Conservation (phyloP, 2,797 vertebrate genomes). For the Fistularia tabacaria region DNA sequence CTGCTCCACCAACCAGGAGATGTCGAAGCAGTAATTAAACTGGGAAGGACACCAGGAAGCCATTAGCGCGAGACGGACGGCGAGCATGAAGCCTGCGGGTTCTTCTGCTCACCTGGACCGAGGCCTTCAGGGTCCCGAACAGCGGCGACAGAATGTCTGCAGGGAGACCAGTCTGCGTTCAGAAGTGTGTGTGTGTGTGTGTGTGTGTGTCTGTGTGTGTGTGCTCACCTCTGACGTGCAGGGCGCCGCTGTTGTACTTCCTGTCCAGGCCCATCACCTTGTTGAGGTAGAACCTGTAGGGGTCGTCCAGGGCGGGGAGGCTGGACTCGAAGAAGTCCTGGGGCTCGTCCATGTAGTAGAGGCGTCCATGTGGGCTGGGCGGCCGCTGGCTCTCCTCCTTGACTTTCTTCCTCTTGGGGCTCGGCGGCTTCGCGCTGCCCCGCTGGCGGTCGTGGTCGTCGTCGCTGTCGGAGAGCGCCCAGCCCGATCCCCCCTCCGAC, state of each 20-base stretch:
- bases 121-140: slow-evolving; percentile 91
- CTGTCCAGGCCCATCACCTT: slow-evolving; percentile 88
- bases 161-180: slow-evolving; percentile 11
- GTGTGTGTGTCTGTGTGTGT: too few species aligned
- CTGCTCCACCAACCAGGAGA: slow-evolving; percentile 89
- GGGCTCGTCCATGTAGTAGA: slow-evolving; percentile 58
- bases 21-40: slow-evolving; percentile 98
- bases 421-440: slow-evolving; percentile 22
- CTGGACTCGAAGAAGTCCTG: slow-evolving; percentile 81
- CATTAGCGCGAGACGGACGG: too few species aligned
- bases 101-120: slow-evolving; percentile 83
- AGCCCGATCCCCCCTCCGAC: slow-evolving; percentile 77
- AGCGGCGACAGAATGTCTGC: slow-evolving; percentile 94
- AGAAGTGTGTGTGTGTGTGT: neutral
- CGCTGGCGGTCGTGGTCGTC: slow-evolving; percentile 43
- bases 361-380: slow-evolving; percentile 53
- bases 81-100: too few species aligned
- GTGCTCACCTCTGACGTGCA: slow-evolving; percentile 89
- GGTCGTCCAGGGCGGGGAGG: slow-evolving; percentile 74
- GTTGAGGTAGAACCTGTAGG: slow-evolving; percentile 91
- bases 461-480: slow-evolving; percentile 93
- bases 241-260: slow-evolving; percentile 84
- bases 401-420: slow-evolving; percentile 22
- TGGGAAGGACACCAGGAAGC: slow-evolving; percentile 45
- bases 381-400: slow-evolving; percentile 54